phyloP scores from a whole-genome alignment of 2,113 vertebrate genomes.

The Tamias sibiricus region DNA sequence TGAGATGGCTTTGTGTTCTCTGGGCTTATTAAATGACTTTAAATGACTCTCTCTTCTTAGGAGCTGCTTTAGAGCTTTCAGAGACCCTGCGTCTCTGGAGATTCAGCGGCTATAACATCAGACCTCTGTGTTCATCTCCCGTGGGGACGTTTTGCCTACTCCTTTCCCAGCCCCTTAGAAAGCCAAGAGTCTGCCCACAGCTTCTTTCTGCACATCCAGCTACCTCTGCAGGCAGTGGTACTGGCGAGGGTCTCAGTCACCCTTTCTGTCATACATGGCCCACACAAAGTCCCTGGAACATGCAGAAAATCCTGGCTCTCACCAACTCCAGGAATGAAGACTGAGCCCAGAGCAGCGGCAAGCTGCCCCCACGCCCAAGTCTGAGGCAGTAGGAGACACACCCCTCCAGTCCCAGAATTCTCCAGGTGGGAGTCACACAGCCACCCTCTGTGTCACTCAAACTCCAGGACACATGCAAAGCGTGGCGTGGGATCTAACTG shows the following conservation, averaged over 20 bases:
- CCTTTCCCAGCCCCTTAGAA: background rate
- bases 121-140: background rate
- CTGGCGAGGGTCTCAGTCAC: background rate
- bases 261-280: background rate
- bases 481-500: background rate
- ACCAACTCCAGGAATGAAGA: background rate
- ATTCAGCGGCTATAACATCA: background rate
- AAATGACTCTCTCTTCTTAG: background rate
- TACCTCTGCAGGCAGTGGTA: no score
- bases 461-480: background rate
- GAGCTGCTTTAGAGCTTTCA: background rate
- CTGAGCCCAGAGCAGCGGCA: background rate
- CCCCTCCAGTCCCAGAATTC: background rate
- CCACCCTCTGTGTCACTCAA: background rate
- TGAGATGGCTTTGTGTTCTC: background rate
- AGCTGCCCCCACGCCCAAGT: background rate
- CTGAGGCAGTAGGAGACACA: fast-evolving
- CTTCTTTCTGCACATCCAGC: background rate
- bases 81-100: background rate
- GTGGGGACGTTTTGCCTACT: background rate
- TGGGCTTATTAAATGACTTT: background rate
- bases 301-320: background rate
- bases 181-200: background rate
- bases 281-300: background rate
- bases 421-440: background rate